Conservation (phyloP, 2,888 invertebrate genomes). For the Brachyptera putata region DNA sequence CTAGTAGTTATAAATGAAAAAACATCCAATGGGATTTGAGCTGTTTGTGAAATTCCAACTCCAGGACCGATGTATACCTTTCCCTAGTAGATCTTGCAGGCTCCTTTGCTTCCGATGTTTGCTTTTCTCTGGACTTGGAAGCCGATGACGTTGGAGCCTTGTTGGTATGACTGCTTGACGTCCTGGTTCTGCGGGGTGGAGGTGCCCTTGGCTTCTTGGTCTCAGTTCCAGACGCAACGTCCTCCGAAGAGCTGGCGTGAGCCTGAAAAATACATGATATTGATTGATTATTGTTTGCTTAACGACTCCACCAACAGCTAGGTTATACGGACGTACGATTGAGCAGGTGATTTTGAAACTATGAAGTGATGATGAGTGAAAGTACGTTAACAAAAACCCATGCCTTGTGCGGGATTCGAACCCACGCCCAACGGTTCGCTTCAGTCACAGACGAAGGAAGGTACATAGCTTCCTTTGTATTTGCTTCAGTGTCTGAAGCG, state of each 20-base stretch:
- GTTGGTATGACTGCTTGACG: not conserved
- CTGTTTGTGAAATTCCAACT: no score
- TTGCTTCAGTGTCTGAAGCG: no score
- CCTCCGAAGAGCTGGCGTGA: conserved; percentile 50
- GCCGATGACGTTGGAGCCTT: not conserved
- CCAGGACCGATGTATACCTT: not conserved
- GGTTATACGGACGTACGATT: no score
- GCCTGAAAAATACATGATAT: conserved; percentile 36
- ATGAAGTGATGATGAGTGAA: no score
- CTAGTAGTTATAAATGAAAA: not conserved
- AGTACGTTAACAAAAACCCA: no score
- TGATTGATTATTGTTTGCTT: no score
- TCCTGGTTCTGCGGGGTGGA: conserved; percentile 17
- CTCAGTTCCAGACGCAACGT: conserved; percentile 43
- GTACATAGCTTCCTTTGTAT: no score
- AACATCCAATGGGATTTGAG: not conserved
- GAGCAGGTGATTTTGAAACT: no score
- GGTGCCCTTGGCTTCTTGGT: conserved; percentile 22
- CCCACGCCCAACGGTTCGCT: no score
- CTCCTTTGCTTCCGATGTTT: not conserved
- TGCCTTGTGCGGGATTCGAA: no score
- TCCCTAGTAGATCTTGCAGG: not conserved
- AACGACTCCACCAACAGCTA: no score
- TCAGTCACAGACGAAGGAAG: no score
- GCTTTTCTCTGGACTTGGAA: not conserved